Base-by-base conservation (phyloP, 2,113 vertebrate genomes). In the Hypocryptadius cinnamomeus region DNA sequence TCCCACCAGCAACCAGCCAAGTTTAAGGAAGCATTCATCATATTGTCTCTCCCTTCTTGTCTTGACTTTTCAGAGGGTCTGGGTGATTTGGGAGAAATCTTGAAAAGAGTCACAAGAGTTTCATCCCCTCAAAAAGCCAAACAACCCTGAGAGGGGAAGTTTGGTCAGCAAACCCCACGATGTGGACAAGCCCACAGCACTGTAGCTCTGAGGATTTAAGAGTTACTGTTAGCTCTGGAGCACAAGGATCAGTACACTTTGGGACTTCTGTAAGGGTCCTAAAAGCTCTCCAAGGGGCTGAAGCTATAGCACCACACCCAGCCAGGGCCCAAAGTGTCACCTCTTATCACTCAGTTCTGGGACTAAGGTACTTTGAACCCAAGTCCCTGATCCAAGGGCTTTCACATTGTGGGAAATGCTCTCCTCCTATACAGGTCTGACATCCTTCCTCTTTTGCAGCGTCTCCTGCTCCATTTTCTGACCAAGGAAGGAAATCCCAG, bases 391-490 rank as follows among this genome's bases (percentile, higher is more conserved):
- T 8, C 9, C 4, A 3, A 91, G 21, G 30, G 7, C 23, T 73
- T 69, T 50, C 37, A 56, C 0, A 0, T 1, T 24, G 19, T 5
- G 14, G 59, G 47, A 77, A 59, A 5, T 10, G 11, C 9, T 9
- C 48, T 94, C 40, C n/a, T 24, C 8, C 31, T 42, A 74, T 40
- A 31, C 15, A 40, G 31, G 8, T 73, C 47, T 35, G 13, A 28
- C 13, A 79, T n/a, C 24, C 54, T 61, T 47, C 27, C 39, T 11
- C 7, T 30, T 73, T 19, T 11, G 13, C 37, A 54, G 21, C 1
- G 3, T 16, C 23, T 78, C n/a, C 27, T 9, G 15, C 53, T 74
- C 42, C 6, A 1, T n/a, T 59, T 86, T 27, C 23, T 72, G 37
- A 78, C 35, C 51, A 65, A 57, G 8, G 23, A 66, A 83, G 33